Evolutionary conservation across 2,113 vertebrate species (phyloP).

Genomic region (Protomyctophum bolini): DNA sequence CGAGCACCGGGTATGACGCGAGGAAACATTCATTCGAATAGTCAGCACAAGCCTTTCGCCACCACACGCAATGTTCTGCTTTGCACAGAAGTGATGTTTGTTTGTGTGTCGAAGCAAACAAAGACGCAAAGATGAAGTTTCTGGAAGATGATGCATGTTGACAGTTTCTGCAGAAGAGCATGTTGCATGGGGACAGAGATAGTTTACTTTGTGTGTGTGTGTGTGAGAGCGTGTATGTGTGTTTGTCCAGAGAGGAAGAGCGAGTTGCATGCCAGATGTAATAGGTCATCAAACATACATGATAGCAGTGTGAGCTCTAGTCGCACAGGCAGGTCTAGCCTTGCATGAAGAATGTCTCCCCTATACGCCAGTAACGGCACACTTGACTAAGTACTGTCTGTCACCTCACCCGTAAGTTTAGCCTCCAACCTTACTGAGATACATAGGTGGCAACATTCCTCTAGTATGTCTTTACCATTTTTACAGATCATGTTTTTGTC

Average conservation of each 20-base stretch:
- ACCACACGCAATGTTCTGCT: too few species aligned
- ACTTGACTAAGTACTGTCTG: not conserved
- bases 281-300: conserved; percentile 34
- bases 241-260: not conserved
- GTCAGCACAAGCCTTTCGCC: too few species aligned
- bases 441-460: not conserved
- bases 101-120: conserved; percentile 13
- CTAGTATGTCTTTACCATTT: not conserved
- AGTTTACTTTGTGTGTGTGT: not conserved
- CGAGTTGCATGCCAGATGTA: not conserved
- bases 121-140: conserved; percentile 20
- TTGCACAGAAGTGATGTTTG: not conserved
- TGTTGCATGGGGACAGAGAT: conserved; percentile 13
- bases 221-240: not conserved
- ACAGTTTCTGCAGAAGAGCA: conserved; percentile 28
- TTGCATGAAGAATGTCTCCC: conserved; percentile 4
- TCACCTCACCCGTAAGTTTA: not conserved
- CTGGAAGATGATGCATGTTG: conserved; percentile 51
- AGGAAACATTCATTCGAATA: too few species aligned
- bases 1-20: not conserved
- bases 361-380: not conserved
- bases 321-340: not conserved
- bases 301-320: not conserved
- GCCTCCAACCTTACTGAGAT: not conserved
- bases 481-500: not conserved